Evolutionary conservation across 2,113 vertebrate species (phyloP), one percentile per base, ranked within the genome.

Genomic region (Vidua chalybeata): DNA sequence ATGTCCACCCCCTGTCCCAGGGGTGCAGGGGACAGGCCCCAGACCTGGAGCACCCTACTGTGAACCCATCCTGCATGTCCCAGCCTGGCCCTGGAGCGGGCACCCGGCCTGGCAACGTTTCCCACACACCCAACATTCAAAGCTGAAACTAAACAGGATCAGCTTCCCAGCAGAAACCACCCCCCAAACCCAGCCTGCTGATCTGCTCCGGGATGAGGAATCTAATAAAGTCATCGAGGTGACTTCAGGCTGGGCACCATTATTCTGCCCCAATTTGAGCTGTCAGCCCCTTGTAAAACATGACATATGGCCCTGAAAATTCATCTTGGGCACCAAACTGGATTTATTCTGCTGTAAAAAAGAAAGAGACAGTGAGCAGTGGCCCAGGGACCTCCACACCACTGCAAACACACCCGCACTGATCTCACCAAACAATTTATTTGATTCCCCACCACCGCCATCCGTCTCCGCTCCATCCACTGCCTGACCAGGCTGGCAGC

Each of bases 321-420:
- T 85, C 91, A 88, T 92, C 94, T 88, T 62, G 69, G 94, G 79
- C 86, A 66, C 89, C 94, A 94, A 96, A 92, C 81, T 79, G 94
- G 77, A 96, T 97, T 97, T 96, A 96, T 95, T 93, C 66, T 73
- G 76, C 85, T 92, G 55, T 92, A 90, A 95, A 95, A 95, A 90
- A 94, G 75, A 96, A 93, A 92, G 81, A 92, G 84, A 61, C 3
- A 7, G 91, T 19, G 76, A 92, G 68, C 21, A 58, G 96, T 56
- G 81, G 89, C 86, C 92, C 82, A 78, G 87, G 93, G 96, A 93
- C 76, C 96, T 77, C 83, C 62, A 58, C 15, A 13, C 21, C 91
- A 62, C 93, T 78, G 78, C 74, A 88, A 79, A 81, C 68, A 87
- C 71, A 91, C 89, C 39, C 4, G 0, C 56, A 66, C 73, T 78